Conservation (phyloP, 2,113 vertebrate genomes). For the Zosterops lateralis region DNA sequence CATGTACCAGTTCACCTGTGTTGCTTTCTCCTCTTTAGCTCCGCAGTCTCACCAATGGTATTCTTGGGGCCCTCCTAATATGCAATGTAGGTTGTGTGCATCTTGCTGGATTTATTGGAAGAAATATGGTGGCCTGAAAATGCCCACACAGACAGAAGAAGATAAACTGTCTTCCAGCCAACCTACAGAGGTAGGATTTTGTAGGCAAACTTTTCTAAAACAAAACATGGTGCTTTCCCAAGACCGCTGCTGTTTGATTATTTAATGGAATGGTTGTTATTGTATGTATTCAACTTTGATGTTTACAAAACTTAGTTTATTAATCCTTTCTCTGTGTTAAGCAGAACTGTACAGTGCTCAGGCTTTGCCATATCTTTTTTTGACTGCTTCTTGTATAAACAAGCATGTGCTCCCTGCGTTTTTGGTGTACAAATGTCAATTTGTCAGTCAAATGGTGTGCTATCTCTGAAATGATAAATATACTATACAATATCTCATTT, state of each 20-base stretch:
- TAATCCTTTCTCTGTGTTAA: not conserved
- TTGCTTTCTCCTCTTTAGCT: slow-evolving; percentile 71
- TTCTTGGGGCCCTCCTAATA: slow-evolving; percentile 98
- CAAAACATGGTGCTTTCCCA: not conserved
- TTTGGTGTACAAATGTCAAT: not conserved
- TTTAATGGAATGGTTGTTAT: not conserved
- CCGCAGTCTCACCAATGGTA: slow-evolving; percentile 96
- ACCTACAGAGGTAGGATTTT: slow-evolving; percentile 77
- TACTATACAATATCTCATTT: not conserved
- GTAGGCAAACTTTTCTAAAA: not conserved
- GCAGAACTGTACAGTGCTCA: not conserved
- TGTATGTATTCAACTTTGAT: not conserved
- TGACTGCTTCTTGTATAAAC: not conserved
- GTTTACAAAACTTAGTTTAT: not conserved
- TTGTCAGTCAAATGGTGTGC: not conserved
- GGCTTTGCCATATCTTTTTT: not conserved
- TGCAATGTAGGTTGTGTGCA: slow-evolving; percentile 95
- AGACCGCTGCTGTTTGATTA: not conserved
- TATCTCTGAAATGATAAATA: not conserved
- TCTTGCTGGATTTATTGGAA: slow-evolving; percentile 99
- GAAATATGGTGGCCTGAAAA: slow-evolving; percentile 96
- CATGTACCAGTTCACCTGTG: not conserved
- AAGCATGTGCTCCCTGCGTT: not conserved
- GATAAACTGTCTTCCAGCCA: slow-evolving; percentile 88
- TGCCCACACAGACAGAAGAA: slow-evolving; percentile 92